A percentile compares a stretch with the other conserved stretches of the same genome.
phyloP scores from a whole-genome alignment of 2,888 invertebrate genomes.

The Eurytoma adleriae region DNA sequence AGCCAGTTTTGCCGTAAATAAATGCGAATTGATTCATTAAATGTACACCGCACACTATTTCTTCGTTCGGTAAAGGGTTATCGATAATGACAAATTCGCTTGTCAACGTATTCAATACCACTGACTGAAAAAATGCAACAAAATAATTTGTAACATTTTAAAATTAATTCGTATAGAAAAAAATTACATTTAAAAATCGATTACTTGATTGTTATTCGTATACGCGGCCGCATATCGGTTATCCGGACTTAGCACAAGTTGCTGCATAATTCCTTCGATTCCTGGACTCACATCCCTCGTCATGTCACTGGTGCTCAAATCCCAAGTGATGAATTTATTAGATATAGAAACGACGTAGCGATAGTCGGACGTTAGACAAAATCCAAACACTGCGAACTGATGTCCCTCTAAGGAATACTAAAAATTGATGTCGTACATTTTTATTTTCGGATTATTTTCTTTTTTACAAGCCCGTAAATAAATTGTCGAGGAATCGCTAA shows the following conservation, averaged over 20 bases:
- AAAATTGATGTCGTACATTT: constrained; percentile 1
- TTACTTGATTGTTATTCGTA: constrained; percentile 94
- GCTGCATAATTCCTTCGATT: constrained; percentile 97
- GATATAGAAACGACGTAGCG: constrained; percentile 97
- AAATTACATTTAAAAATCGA: not conserved
- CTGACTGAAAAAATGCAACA: constrained; percentile 79
- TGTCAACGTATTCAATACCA: constrained; percentile 93
- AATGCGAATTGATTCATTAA: constrained; percentile 85
- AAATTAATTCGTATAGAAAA: not conserved
- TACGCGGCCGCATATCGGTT: constrained; percentile 97
- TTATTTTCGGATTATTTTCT: not conserved
- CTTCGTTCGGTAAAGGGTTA: constrained; percentile 86
- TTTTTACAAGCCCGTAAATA: not conserved
- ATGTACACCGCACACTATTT: constrained; percentile 81
- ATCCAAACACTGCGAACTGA: constrained; percentile 97
- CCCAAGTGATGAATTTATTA: constrained; percentile 98
- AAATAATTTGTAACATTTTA: not conserved
- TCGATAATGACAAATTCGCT: constrained; percentile 93
- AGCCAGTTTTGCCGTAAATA: constrained; percentile 86
- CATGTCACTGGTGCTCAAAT: constrained; percentile 95
- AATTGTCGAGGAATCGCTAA: no score
- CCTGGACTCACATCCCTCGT: constrained; percentile 94
- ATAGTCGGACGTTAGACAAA: constrained; percentile 91
- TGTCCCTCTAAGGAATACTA: constrained; percentile 97
- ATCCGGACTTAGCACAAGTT: constrained; percentile 93